phyloP scores from a whole-genome alignment of 2,113 vertebrate genomes.

The Eudyptes chrysolophus region DNA sequence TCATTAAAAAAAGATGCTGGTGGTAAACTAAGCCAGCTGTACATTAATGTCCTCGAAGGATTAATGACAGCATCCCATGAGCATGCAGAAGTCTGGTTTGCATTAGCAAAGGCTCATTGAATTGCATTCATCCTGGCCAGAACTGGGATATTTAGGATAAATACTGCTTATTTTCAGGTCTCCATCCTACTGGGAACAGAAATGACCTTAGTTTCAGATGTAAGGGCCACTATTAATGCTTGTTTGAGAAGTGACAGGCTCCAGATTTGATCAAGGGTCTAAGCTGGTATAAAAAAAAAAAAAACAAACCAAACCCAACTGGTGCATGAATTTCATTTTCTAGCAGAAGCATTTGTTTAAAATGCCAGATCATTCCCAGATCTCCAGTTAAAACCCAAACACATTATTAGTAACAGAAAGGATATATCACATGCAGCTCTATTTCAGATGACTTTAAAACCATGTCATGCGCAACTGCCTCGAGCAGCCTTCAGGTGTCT shows the following conservation, averaged over 20 bases:
- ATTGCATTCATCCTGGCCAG: neutral
- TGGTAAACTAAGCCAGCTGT: neutral
- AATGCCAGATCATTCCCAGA: neutral
- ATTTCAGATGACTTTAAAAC: neutral
- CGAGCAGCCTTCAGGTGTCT: neutral
- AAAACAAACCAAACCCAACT: no score
- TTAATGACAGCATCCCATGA: neutral
- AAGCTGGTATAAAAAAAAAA: neutral
- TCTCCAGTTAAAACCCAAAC: neutral
- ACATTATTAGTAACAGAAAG: neutral
- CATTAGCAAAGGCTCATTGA: constrained; percentile 4
- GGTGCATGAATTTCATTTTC: neutral
- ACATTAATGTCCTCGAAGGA: neutral
- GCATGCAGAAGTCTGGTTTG: neutral
- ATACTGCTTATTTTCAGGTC: neutral
- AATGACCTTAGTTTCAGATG: neutral
- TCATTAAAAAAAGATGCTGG: neutral
- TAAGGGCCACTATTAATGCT: neutral
- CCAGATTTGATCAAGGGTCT: neutral
- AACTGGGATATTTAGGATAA: neutral
- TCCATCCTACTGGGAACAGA: neutral
- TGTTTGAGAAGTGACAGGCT: neutral
- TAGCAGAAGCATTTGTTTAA: constrained; percentile 1
- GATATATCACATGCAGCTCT: neutral
- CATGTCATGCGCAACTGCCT: fast-evolving